These are phyloP conservation scores for Hydrozoanthus gracilis DNA, from an alignment of 92 coral and sea anemone genomes.

Conservation along the genomic window DNA sequence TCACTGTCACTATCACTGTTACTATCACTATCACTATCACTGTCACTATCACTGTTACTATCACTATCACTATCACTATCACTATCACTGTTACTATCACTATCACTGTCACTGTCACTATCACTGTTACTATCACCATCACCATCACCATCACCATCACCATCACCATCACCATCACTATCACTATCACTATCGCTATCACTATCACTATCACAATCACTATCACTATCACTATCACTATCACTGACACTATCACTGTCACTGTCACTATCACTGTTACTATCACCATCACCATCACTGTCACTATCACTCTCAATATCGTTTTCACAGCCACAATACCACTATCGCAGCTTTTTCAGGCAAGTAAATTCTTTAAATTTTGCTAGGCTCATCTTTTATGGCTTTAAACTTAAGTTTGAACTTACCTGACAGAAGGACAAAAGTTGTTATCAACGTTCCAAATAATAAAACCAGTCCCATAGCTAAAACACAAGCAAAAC, in stretches of 20 bases:
- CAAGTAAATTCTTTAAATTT: not conserved
- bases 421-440: conserved; percentile 85
- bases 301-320: not conserved
- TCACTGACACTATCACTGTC: not conserved
- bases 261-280: not conserved
- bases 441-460: conserved; percentile 97
- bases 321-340: not conserved
- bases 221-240: no score
- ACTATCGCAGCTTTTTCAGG: not conserved
- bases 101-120: not conserved
- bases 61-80: not conserved
- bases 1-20: not conserved
- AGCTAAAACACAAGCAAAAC: conserved; percentile 50
- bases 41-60: not conserved
- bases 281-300: not conserved
- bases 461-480: conserved; percentile 84
- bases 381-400: not conserved
- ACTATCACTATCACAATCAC: not conserved
- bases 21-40: not conserved
- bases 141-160: no score
- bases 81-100: not conserved
- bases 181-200: not conserved
- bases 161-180: not conserved
- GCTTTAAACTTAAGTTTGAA: not conserved
- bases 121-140: not conserved